These are phyloP conservation scores for Apamea sordens DNA, from an alignment of 2,888 invertebrate genomes.

Conservation along the genomic window DNA sequence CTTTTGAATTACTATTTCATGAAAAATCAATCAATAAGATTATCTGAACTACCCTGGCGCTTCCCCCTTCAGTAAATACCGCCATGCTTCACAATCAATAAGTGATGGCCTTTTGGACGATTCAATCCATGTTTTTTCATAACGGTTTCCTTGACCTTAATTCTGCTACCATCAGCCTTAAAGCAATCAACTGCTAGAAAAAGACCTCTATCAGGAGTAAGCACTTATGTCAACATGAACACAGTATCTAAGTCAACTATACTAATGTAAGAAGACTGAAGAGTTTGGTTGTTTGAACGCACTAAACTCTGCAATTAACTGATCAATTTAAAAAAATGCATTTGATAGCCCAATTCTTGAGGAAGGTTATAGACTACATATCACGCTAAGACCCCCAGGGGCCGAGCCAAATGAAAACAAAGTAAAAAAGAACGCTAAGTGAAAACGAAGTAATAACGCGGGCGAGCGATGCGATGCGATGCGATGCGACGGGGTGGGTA, in stretches of 20 bases:
- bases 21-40: too few species aligned
- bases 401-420: neutral
- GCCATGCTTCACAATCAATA: neutral
- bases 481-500: too few species aligned
- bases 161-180: neutral
- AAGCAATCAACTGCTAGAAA: neutral
- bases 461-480: neutral
- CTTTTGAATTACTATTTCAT: too few species aligned
- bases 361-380: neutral
- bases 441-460: neutral
- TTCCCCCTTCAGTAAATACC: too few species aligned
- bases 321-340: neutral
- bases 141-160: neutral
- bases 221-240: neutral
- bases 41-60: too few species aligned
- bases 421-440: neutral
- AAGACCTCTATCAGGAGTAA: neutral
- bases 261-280: neutral
- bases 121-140: neutral
- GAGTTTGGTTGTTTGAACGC: neutral
- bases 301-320: neutral
- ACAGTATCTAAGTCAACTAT: neutral
- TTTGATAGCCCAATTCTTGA: neutral
- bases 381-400: neutral
- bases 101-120: neutral